A percentile compares a stretch with the other conserved stretches of the same genome.
These are phyloP conservation scores for Esperia sulphurella DNA, from an alignment of 2,888 invertebrate species.

Conservation along the genomic window DNA sequence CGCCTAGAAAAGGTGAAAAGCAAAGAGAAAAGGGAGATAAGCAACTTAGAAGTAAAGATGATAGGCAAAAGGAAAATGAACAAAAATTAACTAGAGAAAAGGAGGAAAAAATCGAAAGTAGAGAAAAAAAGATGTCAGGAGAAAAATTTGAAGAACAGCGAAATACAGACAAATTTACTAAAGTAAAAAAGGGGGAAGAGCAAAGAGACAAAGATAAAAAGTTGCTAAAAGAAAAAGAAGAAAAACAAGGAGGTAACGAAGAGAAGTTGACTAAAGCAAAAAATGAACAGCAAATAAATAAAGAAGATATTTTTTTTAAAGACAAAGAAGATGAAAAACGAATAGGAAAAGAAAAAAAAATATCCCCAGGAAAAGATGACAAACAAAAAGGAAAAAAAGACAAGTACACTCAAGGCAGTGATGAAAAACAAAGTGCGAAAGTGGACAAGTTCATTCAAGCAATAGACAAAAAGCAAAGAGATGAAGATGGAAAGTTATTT, in stretches of 20 bases:
- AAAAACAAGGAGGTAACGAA: slow-evolving; percentile 5
- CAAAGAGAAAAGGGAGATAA: slow-evolving; percentile 6
- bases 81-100: neutral
- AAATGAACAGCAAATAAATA: neutral
- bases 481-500: neutral
- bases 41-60: neutral
- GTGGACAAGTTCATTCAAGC: neutral
- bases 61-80: neutral
- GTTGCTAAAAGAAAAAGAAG: neutral
- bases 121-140: neutral
- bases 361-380: neutral
- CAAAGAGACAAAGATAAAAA: neutral
- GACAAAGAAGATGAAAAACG: neutral
- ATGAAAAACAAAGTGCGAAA: slow-evolving; percentile 1
- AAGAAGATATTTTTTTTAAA: neutral
- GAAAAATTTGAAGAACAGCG: slow-evolving; percentile 5
- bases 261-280: slow-evolving; percentile 4
- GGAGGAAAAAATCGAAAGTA: neutral
- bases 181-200: neutral
- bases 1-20: slow-evolving; percentile 7
- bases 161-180: slow-evolving; percentile 2
- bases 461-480: slow-evolving; percentile 1
- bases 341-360: neutral
- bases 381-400: no score
- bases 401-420: neutral